Evolutionary conservation across 2,888 invertebrate species (phyloP).

Genomic region (Platycheirus rosarum): DNA sequence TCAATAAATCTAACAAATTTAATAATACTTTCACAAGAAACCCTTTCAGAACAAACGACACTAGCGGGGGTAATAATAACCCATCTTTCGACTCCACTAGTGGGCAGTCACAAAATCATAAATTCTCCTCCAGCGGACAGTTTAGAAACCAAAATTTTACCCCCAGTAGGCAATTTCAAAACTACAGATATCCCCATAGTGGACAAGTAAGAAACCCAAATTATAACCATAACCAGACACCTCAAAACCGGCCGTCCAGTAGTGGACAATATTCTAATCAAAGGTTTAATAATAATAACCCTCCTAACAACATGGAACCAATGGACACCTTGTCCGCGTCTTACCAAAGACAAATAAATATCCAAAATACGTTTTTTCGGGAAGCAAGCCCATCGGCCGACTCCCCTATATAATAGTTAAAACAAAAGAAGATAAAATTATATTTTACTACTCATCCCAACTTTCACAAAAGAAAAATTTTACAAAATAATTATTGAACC

Average conservation of each 20-base stretch:
- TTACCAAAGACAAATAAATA: conserved; percentile 3
- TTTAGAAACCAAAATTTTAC: no score
- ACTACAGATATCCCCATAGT: no score
- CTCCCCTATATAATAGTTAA: conserved; percentile 53
- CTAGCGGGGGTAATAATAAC: neutral
- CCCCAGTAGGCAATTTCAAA: no score
- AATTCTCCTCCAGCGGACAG: neutral
- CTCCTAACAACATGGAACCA: no score
- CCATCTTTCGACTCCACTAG: neutral
- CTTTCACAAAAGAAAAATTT: neutral
- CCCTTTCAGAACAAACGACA: neutral
- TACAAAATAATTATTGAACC: neutral
- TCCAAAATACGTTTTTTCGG: conserved; percentile 17
- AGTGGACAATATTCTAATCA: no score
- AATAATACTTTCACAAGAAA: neutral
- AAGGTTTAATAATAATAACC: no score
- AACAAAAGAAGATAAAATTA: conserved; percentile 35
- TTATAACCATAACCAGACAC: neutral
- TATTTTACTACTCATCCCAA: neutral
- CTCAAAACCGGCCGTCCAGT: no score
- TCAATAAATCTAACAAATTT: neutral
- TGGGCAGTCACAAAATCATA: neutral
- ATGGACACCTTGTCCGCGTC: conserved; percentile 27
- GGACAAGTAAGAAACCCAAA: neutral
- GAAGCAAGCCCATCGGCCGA: neutral